A percentile compares a stretch with the other conserved stretches of the same genome.
These are phyloP conservation scores for Nasua narica DNA, from an alignment of 2,797 vertebrate species.

Conservation along the genomic window DNA sequence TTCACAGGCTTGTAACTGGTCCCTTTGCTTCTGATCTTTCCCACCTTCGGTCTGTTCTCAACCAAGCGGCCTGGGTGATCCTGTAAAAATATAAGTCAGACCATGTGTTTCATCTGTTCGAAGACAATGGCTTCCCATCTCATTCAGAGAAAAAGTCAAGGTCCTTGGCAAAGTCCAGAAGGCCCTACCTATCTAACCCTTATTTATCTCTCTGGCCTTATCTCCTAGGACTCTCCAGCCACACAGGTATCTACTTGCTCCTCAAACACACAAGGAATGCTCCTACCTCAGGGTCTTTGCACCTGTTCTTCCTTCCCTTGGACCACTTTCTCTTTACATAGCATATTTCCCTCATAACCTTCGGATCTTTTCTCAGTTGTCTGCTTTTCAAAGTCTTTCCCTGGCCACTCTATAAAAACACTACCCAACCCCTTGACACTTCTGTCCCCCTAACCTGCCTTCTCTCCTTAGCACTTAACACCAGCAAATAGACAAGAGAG, in stretches of 20 bases:
- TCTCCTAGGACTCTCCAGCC: neutral
- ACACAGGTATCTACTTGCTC: neutral
- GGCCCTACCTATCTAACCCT: neutral
- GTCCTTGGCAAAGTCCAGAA: neutral
- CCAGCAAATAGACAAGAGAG: neutral
- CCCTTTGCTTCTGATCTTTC: neutral
- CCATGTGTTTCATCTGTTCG: neutral
- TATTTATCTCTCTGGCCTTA: neutral
- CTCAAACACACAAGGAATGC: neutral
- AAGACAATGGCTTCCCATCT: neutral
- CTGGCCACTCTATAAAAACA: neutral
- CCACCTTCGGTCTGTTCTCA: neutral
- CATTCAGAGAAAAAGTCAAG: neutral
- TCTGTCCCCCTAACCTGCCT: neutral
- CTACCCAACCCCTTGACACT: neutral
- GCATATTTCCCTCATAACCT: neutral
- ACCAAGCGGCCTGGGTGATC: neutral
- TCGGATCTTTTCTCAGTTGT: neutral
- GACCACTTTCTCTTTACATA: neutral
- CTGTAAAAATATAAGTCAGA: neutral
- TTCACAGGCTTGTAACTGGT: neutral
- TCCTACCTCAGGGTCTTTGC: neutral
- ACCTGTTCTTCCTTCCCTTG: neutral
- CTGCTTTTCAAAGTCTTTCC: constrained; percentile 39
- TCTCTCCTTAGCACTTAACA: neutral